Evolutionary conservation across 2,888 invertebrate species (phyloP), one percentile per base, ranked within the genome.

Genomic region (Saturnia pavonia): DNA sequence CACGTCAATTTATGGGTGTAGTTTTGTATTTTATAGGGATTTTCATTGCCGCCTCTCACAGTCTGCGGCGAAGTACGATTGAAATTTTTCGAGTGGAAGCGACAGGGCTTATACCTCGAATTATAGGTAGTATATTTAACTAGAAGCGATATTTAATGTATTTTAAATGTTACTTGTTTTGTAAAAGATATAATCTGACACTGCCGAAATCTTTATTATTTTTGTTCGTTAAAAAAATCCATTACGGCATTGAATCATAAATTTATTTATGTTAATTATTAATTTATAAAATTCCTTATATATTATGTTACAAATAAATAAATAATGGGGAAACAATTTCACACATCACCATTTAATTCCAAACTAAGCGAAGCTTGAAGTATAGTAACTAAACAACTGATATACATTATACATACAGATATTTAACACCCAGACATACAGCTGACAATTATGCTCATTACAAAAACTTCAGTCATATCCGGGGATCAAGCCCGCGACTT

Each of bases 31-130:
- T 91, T 88, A 87, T 82, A 85, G 85, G 89, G 89, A 90, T 91
- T 91, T 90, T 86, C 89, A 85, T 84, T 85, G 87, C 82, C 80
- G 81, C 85, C 84, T 83, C 80, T 74, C 79, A 66, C 80, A 83
- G 89, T 85, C 88, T 88, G 90, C 82, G 86, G 86, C 83, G 85
- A 87, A 86, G 85, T 85, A 84, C 90, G 91, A 91, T 92, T 91
- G 92, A 90, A 91, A 81, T 92, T 92, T 92, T 92, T 92, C 92
- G 87, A 91, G 92, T 92, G 92, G 91, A 92, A 92, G 88, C 86
- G 91, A 91, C 91, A 86, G 90, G 84, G 85, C 85, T 88, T 85
- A 60, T 45, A 60, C 70, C 70, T 67, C 40, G 68, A 40, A 68
- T 69, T 68, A n/a, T 25, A 19, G 68, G 70, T 9, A 43, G 22